Evolutionary conservation across 1,140 invertebrate genomes (phyloP), one percentile per base, ranked within the genome.

Genomic region (Doryteuthis pealeii): DNA sequence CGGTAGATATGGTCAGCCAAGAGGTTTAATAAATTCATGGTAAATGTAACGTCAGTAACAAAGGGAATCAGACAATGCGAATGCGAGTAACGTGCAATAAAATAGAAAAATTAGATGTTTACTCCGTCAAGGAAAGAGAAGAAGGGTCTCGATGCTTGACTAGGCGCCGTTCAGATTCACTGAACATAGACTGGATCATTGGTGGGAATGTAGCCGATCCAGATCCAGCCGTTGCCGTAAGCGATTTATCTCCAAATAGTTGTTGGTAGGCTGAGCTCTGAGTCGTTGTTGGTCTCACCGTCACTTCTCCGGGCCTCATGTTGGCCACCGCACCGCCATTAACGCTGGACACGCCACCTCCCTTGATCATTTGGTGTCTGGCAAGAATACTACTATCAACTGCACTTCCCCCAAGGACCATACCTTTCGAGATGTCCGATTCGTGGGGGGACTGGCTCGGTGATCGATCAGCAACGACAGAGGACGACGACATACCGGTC

Each of bases 111-210:
- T 40, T 40, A 40, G 10, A 40, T 67, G 77, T 80, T 77, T 75
- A 86, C 85, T n/a, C 83, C 81, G 54, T 86, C 85, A 35, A 85
- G 73, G 62, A 80, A 73, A 8, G 85, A 81, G 54, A 86, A 75
- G 66, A 83, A 81, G 4, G 79, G 66, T 32, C 30, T 73, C 22
- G 72, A 33, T 31, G 32, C 32, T 30, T 49, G 58, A 35, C 32
- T 65, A 12, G n/a, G 81, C 81, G 40, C 83, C 71, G 15, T 77
- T 75, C 66, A 80, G 77, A 32, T 82, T n/a, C 79, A 65, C 77
- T 79, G 71, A 4, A 85, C 73, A 67, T 77, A 3, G 83, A 82
- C 62, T 84, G 74, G 12, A 85, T 76, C 14, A 82, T 81, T 74
- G 84, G 84, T 2, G 82, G 80, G 69, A 85, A 85, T 12, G 82